Evolutionary conservation across 2,113 vertebrate genomes (phyloP), one percentile per base, ranked within the genome.

Genomic region (Phalacrocorax aristotelis): DNA sequence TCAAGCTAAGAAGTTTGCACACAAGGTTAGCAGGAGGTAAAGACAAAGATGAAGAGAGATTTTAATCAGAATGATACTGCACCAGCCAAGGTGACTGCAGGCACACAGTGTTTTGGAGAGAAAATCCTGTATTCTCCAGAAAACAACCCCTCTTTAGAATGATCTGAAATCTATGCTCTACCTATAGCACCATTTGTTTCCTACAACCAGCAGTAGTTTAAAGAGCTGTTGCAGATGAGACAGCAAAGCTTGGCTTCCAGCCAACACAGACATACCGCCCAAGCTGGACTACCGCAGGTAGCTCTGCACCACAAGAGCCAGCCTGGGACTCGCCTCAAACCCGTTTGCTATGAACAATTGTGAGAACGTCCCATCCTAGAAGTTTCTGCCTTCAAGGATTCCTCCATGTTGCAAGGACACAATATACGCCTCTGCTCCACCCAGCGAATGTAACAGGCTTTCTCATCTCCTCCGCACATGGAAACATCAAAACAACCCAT

Each of bases 71-170:
- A 58, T 0, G 3, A 62, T n/a, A 66, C 40, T 2, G 2, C 36
- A 54, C 21, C 19, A 69, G 70, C 52, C 54, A 48, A 68, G 48
- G n/a, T 26, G 70, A 58, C 44, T 52, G 42, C 38, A 30, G 42
- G 38, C 29, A 48, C 4, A 17, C 3, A 29, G 40, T 0, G 1
- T 8, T 52, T 0, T 0, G 36, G 34, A 49, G 21, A 74, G 48
- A 64, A 92, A 91, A 60, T 30, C 32, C 57, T 18, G 3, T 34
- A 9, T 81, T 61, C 54, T 62, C 32, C 1, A 1, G 25, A 30
- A 52, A 79, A 81, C 54, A 49, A 7, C 3, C 13, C 19, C 55
- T 38, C 66, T 71, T 74, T 15, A 49, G 36, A 66, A 48, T 10
- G 60, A 34, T 19, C 2, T 0, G n/a, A 38, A 68, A 54, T 20